Conservation (phyloP, 2,888 invertebrate species). For the Biston betularia region DNA sequence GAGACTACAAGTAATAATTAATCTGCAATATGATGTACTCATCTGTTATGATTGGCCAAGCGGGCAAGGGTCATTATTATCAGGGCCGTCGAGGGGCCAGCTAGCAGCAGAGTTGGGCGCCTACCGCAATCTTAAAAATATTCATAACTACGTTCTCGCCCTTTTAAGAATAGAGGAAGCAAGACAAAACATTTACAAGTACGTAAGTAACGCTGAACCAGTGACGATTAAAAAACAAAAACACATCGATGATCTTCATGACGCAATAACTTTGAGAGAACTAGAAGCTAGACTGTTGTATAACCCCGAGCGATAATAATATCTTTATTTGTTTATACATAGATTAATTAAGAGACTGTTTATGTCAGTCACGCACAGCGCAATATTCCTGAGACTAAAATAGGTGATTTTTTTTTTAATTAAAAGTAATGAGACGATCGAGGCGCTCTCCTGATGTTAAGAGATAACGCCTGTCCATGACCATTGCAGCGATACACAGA, state of each 20-base stretch:
- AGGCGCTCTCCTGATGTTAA: too few relatives aligned
- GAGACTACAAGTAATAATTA: slow-evolving; percentile 13
- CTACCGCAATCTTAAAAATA: background rate
- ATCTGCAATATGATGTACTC: slow-evolving; percentile 37
- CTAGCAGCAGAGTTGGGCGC: slow-evolving; percentile 19
- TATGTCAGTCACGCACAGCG: too few relatives aligned
- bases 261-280: slow-evolving; percentile 44
- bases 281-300: background rate
- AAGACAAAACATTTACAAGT: background rate
- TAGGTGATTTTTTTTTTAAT: too few relatives aligned
- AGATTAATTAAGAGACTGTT: background rate
- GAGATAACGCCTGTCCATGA: too few relatives aligned
- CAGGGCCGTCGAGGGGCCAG: slow-evolving; percentile 48
- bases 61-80: slow-evolving; percentile 62
- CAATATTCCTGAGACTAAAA: too few relatives aligned
- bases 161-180: background rate
- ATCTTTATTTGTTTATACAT: background rate
- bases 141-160: background rate
- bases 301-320: background rate
- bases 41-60: slow-evolving; percentile 47
- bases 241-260: slow-evolving; percentile 42
- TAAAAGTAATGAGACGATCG: too few relatives aligned
- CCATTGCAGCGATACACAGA: too few relatives aligned
- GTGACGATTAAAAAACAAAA: slow-evolving; percentile 41
- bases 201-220: background rate